Evolutionary conservation across 2,113 vertebrate genomes (phyloP), one percentile per base, ranked within the genome.

Genomic region (Machaerirhynchus nigripectus): DNA sequence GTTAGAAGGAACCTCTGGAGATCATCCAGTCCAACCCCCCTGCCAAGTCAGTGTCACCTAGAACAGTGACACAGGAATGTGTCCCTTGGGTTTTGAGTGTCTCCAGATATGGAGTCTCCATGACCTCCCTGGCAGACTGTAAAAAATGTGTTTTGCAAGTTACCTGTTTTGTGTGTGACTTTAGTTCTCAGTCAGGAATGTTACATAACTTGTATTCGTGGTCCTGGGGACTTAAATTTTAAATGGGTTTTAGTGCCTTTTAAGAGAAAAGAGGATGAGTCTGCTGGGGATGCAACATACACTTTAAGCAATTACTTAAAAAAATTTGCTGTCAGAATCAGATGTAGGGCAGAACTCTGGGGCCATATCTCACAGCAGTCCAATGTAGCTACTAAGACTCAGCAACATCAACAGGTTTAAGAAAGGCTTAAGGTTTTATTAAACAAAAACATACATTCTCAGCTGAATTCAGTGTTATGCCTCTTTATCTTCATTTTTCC

Each of bases 201-300:
- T 31, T 11, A 56, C 9, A 15, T 13, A 76, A 55, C 10, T 39
- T 44, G 1, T 14, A 37, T 33, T 9, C 59, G 15, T 17, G 6
- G 22, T 47, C 28, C 44, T 19, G 11, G 13, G 20, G 23, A 74
- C 19, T 49, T 67, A 16, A 20, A 76, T 35, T 78, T 68, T 55
- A 11, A 87, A 87, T 68, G n/a, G 2, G 9, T 37, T 68, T 40
- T 26, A 46, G 59, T 12, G 26, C 10, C 15, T 73, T 89, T 84
- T 71, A 64, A 55, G 37, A 59, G 39, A 39, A 44, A 73, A 68
- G 31, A 20, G 6, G 60, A 69, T 22, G 23, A 82, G 15, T 49
- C 40, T 52, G 9, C 3, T 65, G 24, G n/a, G 60, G 28, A 23
- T 27, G 6, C 0, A 2, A 85, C 17, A 30, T 0, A 46, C 2